A percentile compares a stretch with the other conserved stretches of the same genome.
phyloP scores from a whole-genome alignment of 2,113 vertebrate genomes.

The Vulpes lagopus region DNA sequence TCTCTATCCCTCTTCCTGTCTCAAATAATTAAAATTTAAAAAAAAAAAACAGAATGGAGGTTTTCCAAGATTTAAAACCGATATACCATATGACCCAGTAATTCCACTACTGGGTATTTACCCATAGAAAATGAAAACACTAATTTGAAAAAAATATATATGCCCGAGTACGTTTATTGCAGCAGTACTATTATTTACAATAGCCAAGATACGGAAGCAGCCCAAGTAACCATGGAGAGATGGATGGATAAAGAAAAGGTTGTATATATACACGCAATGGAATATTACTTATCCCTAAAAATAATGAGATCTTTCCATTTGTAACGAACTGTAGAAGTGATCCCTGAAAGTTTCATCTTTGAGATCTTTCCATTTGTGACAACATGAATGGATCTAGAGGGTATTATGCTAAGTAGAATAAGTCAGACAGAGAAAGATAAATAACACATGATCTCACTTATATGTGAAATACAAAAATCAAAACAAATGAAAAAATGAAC shows the following conservation, averaged over 20 bases:
- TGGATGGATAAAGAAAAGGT: neutral
- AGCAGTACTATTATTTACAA: neutral
- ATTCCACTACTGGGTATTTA: neutral
- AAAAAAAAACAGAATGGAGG: neutral
- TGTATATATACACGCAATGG: neutral
- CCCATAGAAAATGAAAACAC: neutral
- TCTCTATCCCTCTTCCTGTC: rapidly evolving
- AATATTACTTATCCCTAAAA: neutral
- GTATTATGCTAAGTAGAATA: neutral
- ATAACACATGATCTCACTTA: neutral
- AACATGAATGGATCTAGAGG: neutral
- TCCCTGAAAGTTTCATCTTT: neutral
- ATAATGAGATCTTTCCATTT: neutral
- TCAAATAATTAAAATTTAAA: neutral
- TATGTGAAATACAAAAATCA: neutral
- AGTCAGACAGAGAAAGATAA: neutral
- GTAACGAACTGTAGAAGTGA: neutral
- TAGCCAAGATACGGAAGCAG: neutral
- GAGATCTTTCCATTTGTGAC: neutral
- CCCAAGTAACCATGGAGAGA: neutral
- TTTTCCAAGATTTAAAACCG: neutral
- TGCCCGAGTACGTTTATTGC: neutral
- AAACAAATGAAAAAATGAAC: neutral
- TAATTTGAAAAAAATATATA: neutral
- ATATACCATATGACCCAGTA: neutral